Conservation (phyloP, 2,888 invertebrate species). For the Standfussiana lucernea region DNA sequence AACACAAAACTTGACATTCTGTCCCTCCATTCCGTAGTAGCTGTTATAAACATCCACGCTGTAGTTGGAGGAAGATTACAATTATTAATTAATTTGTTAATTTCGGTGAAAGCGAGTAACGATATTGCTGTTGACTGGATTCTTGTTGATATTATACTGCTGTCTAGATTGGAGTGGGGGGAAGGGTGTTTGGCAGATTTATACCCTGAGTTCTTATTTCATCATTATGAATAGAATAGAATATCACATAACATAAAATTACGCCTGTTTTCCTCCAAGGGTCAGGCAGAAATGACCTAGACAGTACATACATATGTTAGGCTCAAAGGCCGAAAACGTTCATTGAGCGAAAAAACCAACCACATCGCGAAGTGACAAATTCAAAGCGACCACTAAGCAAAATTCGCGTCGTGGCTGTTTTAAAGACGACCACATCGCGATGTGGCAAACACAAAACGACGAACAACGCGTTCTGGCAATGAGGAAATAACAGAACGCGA, state of each 20-base stretch:
- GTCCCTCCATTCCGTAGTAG: accelerated
- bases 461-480: too few relatives aligned
- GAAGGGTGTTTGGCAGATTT: neutral
- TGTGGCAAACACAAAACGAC: too few relatives aligned
- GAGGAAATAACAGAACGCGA: too few relatives aligned
- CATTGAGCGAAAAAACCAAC: too few relatives aligned
- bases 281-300: neutral
- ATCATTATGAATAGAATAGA: neutral
- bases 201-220: too few relatives aligned
- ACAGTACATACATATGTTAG: neutral
- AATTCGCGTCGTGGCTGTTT: too few relatives aligned
- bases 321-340: too few relatives aligned
- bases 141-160: neutral
- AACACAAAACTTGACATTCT: conserved; percentile 1
- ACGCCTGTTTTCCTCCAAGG: too few relatives aligned
- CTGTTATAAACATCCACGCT: conserved; percentile 30
- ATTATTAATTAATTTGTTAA: conserved; percentile 41
- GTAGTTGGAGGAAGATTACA: conserved; percentile 29
- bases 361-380: too few relatives aligned
- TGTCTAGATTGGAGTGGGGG: neutral
- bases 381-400: too few relatives aligned
- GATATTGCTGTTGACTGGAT: conserved; percentile 18
- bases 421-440: too few relatives aligned
- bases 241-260: neutral
- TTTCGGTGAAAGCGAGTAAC: conserved; percentile 10